Base-by-base conservation (phyloP, 2,797 vertebrate species). In the Macroramphosus scolopax region DNA sequence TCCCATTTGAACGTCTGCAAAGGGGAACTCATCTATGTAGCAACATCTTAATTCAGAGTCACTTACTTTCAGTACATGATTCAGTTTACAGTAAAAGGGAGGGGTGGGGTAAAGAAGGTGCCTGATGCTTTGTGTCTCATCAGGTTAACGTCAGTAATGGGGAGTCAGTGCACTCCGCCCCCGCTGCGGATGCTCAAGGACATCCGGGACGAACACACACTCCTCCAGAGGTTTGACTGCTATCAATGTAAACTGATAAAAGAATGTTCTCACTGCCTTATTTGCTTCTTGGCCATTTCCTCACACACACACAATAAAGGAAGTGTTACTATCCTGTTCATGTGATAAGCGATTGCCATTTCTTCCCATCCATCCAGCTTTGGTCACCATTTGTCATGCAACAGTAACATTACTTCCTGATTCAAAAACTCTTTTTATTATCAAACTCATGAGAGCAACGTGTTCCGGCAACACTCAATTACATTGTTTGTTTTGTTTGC, bases 91-190 rank as follows among this genome's bases (percentile, higher is more conserved):
- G 11, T 30, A 17, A 47, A 22, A 1, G 1, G 2, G 28, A n/a
- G 4, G 25, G 15, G 9, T 15, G 24, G 39, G 17, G 20, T 8
- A 16, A 28, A 25, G 4, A 63, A 26, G 59, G 17, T 38, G 4
- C 20, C 8, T 41, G 24, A 3, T 47, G 17, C 15, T 53, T 42
- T 45, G 1, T 65, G 8, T 34, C 20, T 63, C 11, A 0, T 51
- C 53, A 87, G 83, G 34, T 0, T 4, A 1, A 1, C 4, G 42
- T 20, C 1, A 2, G 5, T 8, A 78, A 85, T 12, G 47, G 63
- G 1, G n/a, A n/a, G n/a, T n/a, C n/a, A n/a, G n/a, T n/a, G n/a
- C n/a, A n/a, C n/a, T n/a, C n/a, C n/a, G n/a, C n/a, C n/a, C n/a
- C n/a, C n/a, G n/a, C n/a, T n/a, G n/a, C n/a, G n/a, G n/a, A n/a